These are phyloP conservation scores for Catocala sponsa DNA, from an alignment of 2,888 invertebrate species.

Conservation along the genomic window DNA sequence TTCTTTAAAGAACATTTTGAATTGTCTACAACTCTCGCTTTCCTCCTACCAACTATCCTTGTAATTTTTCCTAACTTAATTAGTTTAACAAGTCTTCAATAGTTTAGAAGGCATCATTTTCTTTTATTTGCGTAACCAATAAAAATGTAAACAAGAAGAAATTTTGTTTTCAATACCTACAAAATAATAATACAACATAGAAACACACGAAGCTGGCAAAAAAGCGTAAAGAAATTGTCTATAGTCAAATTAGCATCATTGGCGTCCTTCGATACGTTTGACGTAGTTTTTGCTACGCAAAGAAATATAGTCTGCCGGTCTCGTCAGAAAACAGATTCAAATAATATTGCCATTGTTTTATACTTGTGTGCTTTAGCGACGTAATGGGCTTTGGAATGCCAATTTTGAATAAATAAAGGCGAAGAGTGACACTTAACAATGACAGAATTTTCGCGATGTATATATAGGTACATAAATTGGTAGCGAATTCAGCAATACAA, in stretches of 20 bases:
- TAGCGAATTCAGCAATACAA: too few relatives aligned
- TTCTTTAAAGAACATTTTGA: too few relatives aligned
- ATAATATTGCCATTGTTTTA: too few relatives aligned
- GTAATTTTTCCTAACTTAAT: too few relatives aligned
- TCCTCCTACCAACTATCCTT: too few relatives aligned
- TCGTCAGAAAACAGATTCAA: neutral
- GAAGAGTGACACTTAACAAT: neutral
- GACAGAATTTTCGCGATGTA: neutral
- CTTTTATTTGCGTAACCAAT: too few relatives aligned
- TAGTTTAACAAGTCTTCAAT: too few relatives aligned
- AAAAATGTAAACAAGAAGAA: too few relatives aligned
- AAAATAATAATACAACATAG: conserved; percentile 2
- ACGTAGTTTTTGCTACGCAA: conserved; percentile 2
- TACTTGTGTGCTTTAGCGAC: too few relatives aligned
- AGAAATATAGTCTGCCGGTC: neutral
- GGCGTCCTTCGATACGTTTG: conserved; percentile 8
- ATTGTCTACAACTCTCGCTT: too few relatives aligned
- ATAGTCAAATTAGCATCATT: conserved; percentile 25
- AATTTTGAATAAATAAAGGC: conserved; percentile 5
- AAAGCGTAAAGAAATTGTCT: conserved; percentile 9
- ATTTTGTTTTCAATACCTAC: neutral
- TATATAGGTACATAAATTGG: too few relatives aligned
- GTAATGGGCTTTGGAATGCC: conserved; percentile 3
- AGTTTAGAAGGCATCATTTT: too few relatives aligned
- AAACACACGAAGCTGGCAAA: neutral